A percentile compares a stretch with the other conserved stretches of the same genome.
Evolutionary conservation across 2,113 vertebrate genomes (phyloP).

Genomic region (Periophthalmodon schlosseri): DNA sequence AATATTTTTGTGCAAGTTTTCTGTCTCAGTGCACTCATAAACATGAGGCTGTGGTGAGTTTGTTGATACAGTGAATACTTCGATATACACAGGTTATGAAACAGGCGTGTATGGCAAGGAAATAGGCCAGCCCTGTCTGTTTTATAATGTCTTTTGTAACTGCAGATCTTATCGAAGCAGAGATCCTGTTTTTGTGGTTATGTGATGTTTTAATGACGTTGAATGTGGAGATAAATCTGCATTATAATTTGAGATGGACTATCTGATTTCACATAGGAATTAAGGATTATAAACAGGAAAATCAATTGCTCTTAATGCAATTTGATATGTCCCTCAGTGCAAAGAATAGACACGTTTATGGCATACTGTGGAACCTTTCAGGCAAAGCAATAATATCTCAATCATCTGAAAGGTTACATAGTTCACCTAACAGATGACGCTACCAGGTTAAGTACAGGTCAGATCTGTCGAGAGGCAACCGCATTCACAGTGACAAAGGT

Average conservation of each 20-base stretch:
- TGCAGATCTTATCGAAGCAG: constrained; percentile 7
- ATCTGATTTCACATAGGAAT: neutral
- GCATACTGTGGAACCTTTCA: no score
- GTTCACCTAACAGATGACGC: no score
- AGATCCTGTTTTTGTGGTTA: constrained; percentile 7
- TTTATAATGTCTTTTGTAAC: constrained; percentile 53
- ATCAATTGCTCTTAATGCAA: neutral
- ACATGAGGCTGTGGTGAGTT: constrained; percentile 5
- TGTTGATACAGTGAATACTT: constrained; percentile 35
- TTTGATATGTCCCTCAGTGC: neutral
- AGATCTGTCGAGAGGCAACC: no score
- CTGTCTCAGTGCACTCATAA: constrained; percentile 9
- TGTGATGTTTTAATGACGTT: neutral
- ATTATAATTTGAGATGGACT: neutral
- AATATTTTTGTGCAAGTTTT: neutral
- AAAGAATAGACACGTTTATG: no score
- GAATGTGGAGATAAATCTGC: neutral
- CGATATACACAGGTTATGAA: constrained; percentile 34
- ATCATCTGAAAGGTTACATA: no score
- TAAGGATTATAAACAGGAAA: neutral
- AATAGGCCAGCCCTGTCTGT: constrained; percentile 17
- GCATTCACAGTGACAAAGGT: no score
- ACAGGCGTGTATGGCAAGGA: constrained; percentile 39
- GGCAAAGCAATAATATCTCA: no score
- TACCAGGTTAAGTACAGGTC: no score